Evolutionary conservation across 2,888 invertebrate species (phyloP).

Genomic region (Dichetophora obliterata): DNA sequence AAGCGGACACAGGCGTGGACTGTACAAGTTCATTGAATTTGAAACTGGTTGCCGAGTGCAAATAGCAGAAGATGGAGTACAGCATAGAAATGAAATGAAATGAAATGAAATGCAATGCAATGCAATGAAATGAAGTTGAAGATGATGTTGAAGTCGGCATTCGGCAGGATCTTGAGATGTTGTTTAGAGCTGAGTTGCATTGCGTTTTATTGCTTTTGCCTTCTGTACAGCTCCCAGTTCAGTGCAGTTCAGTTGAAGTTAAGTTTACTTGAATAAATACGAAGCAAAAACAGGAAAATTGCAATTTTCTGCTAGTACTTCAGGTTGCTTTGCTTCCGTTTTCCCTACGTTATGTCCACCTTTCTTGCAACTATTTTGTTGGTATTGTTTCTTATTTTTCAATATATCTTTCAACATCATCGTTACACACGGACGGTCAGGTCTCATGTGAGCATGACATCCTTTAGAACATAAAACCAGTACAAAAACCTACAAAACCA

Average conservation of each 20-base stretch:
- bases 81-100: too few relatives aligned
- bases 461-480: too few relatives aligned
- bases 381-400: too few relatives aligned
- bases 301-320: slow-evolving; percentile 6
- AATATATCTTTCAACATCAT: too few relatives aligned
- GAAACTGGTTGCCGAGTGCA: not conserved
- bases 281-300: slow-evolving; percentile 27
- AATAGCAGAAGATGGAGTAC: not conserved
- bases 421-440: too few relatives aligned
- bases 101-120: too few relatives aligned
- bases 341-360: not conserved
- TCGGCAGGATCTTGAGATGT: not conserved
- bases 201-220: not conserved
- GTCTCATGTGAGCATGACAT: too few relatives aligned
- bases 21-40: slow-evolving; percentile 4
- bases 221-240: not conserved
- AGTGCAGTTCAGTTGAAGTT: not conserved
- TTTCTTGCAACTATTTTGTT: too few relatives aligned
- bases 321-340: not conserved
- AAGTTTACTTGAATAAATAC: slow-evolving; percentile 5
- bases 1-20: not conserved
- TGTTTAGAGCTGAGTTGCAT: not conserved
- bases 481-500: too few relatives aligned
- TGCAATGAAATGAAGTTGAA: slow-evolving; percentile 20
- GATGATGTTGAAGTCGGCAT: not conserved